These are phyloP conservation scores for Caerostris darwini DNA, from an alignment of 1,140 invertebrate species.

Conservation along the genomic window DNA sequence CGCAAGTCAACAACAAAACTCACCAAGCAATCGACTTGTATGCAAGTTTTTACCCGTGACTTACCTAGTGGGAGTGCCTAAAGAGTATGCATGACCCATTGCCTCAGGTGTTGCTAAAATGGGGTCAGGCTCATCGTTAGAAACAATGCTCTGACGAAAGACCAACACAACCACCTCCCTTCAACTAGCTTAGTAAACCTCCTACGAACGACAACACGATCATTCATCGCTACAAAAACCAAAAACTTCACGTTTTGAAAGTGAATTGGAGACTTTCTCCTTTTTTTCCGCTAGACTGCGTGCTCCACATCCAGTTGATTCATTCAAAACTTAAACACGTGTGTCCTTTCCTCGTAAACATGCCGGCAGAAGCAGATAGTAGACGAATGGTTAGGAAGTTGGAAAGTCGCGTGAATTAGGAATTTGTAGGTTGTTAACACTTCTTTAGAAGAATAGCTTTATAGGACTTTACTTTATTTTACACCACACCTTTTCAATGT, in stretches of 20 bases:
- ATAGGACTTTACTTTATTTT: background rate
- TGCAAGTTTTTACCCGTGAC: background rate
- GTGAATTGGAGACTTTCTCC: background rate
- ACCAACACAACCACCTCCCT: background rate
- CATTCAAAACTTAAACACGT: constrained; percentile 4
- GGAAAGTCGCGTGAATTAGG: background rate
- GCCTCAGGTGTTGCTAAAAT: constrained; percentile 30
- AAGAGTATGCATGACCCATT: constrained; percentile 23
- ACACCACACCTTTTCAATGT: no score
- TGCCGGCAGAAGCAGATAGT: background rate
- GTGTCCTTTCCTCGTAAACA: constrained; percentile 7
- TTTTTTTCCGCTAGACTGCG: background rate
- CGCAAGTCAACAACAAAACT: background rate
- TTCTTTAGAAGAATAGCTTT: background rate
- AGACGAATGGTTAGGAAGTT: background rate
- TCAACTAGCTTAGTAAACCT: background rate
- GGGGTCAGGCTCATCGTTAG: constrained; percentile 51
- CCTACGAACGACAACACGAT: constrained; percentile 4
- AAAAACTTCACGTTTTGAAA: background rate
- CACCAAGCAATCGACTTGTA: background rate
- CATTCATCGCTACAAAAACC: background rate
- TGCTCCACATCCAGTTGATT: background rate
- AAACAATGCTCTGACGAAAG: constrained; percentile 65
- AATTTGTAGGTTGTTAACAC: background rate
- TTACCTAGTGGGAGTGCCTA: constrained; percentile 29